A percentile compares a stretch with the other conserved stretches of the same genome.
These are phyloP conservation scores for Perca schrenkii DNA, from an alignment of 2,113 vertebrate genomes.

Conservation along the genomic window DNA sequence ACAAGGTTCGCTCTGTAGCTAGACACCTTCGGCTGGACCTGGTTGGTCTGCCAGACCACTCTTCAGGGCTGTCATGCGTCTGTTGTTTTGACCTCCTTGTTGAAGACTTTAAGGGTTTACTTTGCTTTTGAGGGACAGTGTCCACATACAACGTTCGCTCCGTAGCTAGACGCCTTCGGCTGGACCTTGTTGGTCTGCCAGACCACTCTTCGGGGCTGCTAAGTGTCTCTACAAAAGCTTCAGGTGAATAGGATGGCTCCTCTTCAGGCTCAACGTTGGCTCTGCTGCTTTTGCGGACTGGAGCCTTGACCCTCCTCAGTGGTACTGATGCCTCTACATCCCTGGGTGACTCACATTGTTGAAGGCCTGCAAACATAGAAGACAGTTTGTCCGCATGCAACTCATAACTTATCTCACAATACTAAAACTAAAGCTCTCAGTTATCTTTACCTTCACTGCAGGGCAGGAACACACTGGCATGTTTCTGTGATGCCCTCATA, in stretches of 20 bases:
- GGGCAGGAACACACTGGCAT: conserved; percentile 16
- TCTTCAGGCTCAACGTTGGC: not conserved
- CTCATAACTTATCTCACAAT: not conserved
- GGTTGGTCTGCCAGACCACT: not conserved
- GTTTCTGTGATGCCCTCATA: not conserved
- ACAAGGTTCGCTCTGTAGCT: not conserved
- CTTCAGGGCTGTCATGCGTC: not conserved
- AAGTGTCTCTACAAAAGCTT: not conserved
- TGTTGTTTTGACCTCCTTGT: conserved; percentile 14
- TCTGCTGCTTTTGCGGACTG: not conserved
- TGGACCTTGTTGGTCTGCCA: conserved; percentile 12
- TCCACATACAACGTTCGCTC: not conserved
- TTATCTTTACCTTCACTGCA: conserved; percentile 47
- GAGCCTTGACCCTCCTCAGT: conserved; percentile 58
- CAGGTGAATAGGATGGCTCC: not conserved
- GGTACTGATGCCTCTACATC: not conserved
- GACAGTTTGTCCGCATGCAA: not conserved
- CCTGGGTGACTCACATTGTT: not conserved
- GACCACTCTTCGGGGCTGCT: not conserved
- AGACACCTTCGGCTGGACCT: conserved; percentile 5
- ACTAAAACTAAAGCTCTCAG: not conserved
- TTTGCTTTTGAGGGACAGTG: not conserved
- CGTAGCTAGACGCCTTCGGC: not conserved
- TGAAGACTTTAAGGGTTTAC: conserved; percentile 17
- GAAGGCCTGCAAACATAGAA: conserved; percentile 39